Evolutionary conservation across 2,888 invertebrate genomes (phyloP).

Genomic region (Thereva nobilitata): DNA sequence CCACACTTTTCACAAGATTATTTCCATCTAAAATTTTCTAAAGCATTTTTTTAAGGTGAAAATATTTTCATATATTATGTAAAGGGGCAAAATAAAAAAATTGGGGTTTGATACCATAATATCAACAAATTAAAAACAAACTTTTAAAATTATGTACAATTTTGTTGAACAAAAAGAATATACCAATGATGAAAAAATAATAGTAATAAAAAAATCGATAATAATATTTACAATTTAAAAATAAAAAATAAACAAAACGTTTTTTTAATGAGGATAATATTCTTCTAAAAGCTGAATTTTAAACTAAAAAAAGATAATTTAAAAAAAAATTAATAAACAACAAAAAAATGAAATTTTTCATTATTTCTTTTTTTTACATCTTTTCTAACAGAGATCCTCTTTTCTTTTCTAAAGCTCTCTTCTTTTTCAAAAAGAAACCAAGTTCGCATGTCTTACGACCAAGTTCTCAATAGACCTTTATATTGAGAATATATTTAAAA

Average conservation of each 20-base stretch:
- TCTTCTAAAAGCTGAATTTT: no score
- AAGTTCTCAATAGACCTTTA: no score
- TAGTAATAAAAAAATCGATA: not conserved
- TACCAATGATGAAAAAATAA: conserved; percentile 16
- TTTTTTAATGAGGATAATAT: not conserved
- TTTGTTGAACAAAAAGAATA: not conserved
- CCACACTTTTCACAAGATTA: no score
- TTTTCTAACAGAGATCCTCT: conserved; percentile 49
- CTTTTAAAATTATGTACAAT: no score
- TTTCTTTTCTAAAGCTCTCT: conserved; percentile 55
- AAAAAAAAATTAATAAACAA: conserved; percentile 23
- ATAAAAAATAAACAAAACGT: conserved; percentile 8
- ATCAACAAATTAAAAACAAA: conserved; percentile 5
- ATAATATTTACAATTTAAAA: conserved; percentile 13
- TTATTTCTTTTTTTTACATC: no score
- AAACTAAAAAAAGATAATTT: conserved; percentile 14
- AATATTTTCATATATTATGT: no score
- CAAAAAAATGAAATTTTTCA: conserved; percentile 11
- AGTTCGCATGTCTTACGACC: no score
- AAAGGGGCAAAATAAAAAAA: no score
- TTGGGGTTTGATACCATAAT: not conserved
- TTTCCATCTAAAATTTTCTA: no score
- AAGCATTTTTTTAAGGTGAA: no score
- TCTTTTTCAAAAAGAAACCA: not conserved
- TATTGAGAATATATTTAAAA: no score